Percentiles rank a stretch among this genome's conserved stretches.
Conservation (phyloP, 1,140 invertebrate genomes). For the Drosophila parvula region DNA sequence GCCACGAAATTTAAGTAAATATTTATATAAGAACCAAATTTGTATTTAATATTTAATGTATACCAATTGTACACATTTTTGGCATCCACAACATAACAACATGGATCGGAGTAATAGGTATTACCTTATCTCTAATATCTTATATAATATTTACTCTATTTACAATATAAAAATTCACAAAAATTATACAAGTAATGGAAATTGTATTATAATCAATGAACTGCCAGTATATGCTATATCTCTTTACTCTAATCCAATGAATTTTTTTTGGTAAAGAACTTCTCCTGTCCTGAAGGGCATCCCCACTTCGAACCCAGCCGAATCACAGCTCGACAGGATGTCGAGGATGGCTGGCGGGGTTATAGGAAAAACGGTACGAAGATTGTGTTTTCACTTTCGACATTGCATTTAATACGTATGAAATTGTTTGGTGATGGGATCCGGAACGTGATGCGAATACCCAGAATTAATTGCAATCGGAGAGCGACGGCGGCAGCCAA, state of each 20-base stretch:
- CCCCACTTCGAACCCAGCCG: constrained; percentile 4
- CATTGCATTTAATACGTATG: constrained; percentile 80
- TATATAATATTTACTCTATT: no score
- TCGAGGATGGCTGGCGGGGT: neutral
- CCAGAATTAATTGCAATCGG: constrained; percentile 74
- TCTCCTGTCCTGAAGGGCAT: constrained; percentile 9
- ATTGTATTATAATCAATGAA: no score
- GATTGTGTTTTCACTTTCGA: constrained; percentile 72
- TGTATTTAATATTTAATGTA: no score
- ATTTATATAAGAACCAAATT: no score
- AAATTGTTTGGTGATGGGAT: constrained; percentile 82
- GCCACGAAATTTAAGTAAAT: no score
- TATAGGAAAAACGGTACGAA: constrained; percentile 2
- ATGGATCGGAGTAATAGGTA: no score
- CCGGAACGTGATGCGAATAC: constrained; percentile 76
- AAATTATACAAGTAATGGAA: no score
- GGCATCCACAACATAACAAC: no score
- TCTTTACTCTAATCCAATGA: neutral
- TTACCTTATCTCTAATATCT: no score
- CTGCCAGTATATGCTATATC: no score
- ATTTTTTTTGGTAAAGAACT: neutral
- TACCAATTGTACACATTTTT: no score
- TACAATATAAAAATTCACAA: no score
- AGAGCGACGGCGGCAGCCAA: constrained; percentile 21
- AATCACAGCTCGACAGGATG: constrained; percentile 1